phyloP scores from a whole-genome alignment of 2,888 invertebrate genomes.

The Leucoptera coffeella region DNA sequence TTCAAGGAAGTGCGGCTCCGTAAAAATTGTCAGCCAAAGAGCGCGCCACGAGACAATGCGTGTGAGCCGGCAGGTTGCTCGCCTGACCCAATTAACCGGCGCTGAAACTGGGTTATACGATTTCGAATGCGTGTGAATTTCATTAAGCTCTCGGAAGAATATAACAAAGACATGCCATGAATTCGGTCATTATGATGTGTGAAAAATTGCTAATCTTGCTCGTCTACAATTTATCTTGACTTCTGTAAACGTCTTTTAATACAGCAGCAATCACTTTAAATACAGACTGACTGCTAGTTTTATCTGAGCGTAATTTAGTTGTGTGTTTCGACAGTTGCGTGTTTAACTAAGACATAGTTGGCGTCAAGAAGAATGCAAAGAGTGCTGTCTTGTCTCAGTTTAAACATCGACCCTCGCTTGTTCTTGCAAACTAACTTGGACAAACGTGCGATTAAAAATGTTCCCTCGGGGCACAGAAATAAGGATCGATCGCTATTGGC shows the following conservation, averaged over 20 bases:
- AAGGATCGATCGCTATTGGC: no score
- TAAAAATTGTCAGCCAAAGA: conserved; percentile 4
- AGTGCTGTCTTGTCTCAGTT: conserved; percentile 9
- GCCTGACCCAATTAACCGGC: conserved; percentile 43
- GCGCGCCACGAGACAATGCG: conserved; percentile 37
- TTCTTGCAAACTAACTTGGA: not conserved
- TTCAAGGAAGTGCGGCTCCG: not conserved
- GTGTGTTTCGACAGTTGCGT: no score
- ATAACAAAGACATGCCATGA: no score
- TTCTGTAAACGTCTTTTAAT: no score
- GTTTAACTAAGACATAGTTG: conserved; percentile 10
- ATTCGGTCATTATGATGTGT: no score
- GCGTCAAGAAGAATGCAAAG: conserved; percentile 13
- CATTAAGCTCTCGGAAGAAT: conserved; percentile 18
- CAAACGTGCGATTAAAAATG: conserved; percentile 1
- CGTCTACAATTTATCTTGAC: no score
- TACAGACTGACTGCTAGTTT: no score
- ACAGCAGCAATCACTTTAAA: no score
- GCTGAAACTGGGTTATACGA: conserved; percentile 26
- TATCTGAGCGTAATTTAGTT: no score
- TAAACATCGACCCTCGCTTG: conserved; percentile 1
- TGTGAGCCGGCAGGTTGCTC: conserved; percentile 44
- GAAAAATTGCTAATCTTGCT: no score
- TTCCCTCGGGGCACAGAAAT: not conserved
- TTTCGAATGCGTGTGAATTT: conserved; percentile 37